Percentiles rank a stretch among this genome's conserved stretches.
Evolutionary conservation across 2,888 invertebrate species (phyloP).

Genomic region (Macrostomum cliftonense): DNA sequence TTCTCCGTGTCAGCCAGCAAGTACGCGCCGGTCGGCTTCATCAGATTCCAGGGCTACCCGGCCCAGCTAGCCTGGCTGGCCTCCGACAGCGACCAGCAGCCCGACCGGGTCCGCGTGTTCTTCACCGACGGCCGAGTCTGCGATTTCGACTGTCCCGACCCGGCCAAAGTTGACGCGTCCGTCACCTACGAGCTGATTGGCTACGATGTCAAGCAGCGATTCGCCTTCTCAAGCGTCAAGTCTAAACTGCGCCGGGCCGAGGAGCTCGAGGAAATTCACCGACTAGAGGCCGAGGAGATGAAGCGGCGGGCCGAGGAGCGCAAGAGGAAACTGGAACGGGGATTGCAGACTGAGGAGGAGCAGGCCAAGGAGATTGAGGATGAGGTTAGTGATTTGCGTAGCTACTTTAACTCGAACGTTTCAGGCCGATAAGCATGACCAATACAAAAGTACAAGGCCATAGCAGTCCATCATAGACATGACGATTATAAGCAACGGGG

Average conservation of each 20-base stretch:
- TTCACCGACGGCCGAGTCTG: slow-evolving; percentile 28
- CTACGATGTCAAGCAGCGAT: slow-evolving; percentile 15
- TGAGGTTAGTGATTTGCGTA: slow-evolving; percentile 13
- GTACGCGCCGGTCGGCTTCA: slow-evolving; percentile 34
- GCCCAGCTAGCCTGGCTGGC: slow-evolving; percentile 7
- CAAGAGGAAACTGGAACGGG: slow-evolving; percentile 28
- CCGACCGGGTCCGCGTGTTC: slow-evolving; percentile 21
- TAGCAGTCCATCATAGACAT: no score
- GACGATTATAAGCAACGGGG: no score
- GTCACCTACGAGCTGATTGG: slow-evolving; percentile 28
- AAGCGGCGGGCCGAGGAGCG: slow-evolving; percentile 29
- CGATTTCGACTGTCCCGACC: slow-evolving; percentile 29
- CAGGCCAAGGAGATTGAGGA: slow-evolving; percentile 24
- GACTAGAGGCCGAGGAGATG: slow-evolving; percentile 27
- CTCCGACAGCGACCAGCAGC: neutral
- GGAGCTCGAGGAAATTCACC: slow-evolving; percentile 25
- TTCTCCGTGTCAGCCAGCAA: slow-evolving; percentile 19
- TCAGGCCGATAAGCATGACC: no score
- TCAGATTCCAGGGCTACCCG: slow-evolving; percentile 3
- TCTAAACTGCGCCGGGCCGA: slow-evolving; percentile 35
- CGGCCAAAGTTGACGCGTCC: slow-evolving; percentile 27
- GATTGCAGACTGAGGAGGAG: slow-evolving; percentile 26
- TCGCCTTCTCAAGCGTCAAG: slow-evolving; percentile 33
- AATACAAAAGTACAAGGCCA: no score
- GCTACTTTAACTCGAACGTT: no score